phyloP scores from a whole-genome alignment of 2,888 invertebrate species.

The Leucophenga maculata region DNA sequence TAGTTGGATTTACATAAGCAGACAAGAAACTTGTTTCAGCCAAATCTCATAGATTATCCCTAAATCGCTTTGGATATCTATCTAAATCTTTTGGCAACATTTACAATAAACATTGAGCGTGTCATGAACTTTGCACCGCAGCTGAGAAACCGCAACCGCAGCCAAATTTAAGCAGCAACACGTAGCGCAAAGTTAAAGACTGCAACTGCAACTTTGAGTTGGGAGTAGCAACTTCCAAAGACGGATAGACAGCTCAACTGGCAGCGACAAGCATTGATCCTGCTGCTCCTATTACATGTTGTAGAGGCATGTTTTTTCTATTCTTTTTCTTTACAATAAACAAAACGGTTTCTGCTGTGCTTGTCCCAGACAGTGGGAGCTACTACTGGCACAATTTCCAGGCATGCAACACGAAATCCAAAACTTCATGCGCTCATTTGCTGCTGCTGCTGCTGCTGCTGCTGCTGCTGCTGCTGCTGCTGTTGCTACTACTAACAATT shows the following conservation, averaged over 20 bases:
- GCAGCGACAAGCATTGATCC: slow-evolving; percentile 54
- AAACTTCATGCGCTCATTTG: slow-evolving; percentile 5
- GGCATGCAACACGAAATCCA: slow-evolving; percentile 34
- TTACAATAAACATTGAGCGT: slow-evolving; percentile 33
- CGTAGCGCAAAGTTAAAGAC: background rate
- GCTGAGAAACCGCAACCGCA: slow-evolving; percentile 33
- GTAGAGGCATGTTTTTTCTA: slow-evolving; percentile 12
- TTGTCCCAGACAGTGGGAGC: slow-evolving; percentile 5
- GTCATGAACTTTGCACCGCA: slow-evolving; percentile 56
- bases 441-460: no score
- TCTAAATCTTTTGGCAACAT: slow-evolving; percentile 20
- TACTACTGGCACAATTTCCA: slow-evolving; percentile 51
- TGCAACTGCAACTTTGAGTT: slow-evolving; percentile 46
- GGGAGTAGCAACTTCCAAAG: slow-evolving; percentile 19
- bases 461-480: no score
- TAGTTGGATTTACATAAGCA: no score
- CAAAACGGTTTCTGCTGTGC: no score
- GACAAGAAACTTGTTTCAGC: no score
- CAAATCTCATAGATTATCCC: no score
- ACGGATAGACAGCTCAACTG: no score
- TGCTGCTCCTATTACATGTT: slow-evolving; percentile 52
- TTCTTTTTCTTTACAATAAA: background rate
- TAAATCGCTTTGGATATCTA: no score
- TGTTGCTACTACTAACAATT: slow-evolving; percentile 43
- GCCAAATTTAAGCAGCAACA: no score